These are phyloP conservation scores for Platerodrilus igneus DNA, from an alignment of 2,888 invertebrate genomes.

Conservation along the genomic window DNA sequence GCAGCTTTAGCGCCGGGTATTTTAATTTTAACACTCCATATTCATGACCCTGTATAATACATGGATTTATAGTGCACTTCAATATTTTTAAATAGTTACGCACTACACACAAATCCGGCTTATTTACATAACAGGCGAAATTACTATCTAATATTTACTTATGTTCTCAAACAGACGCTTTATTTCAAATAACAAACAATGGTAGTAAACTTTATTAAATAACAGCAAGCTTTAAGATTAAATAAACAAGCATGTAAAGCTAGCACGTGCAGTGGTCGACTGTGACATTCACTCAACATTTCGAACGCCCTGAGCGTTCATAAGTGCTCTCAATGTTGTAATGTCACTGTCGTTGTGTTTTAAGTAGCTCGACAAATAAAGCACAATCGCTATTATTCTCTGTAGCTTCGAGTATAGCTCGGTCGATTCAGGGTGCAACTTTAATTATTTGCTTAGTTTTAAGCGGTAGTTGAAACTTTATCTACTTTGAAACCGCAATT, in stretches of 20 bases:
- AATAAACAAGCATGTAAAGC: conserved; percentile 24
- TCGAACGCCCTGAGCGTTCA: conserved; percentile 23
- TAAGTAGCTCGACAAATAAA: conserved; percentile 31
- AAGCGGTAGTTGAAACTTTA: no score
- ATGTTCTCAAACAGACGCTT: conserved; percentile 13
- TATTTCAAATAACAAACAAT: conserved; percentile 18
- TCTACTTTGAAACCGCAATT: no score
- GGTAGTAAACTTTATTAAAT: conserved; percentile 23
- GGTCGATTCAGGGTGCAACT: no score
- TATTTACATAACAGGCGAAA: background rate
- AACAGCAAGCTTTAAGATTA: conserved; percentile 30
- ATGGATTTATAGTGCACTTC: conserved; percentile 39
- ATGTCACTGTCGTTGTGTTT: conserved; percentile 31
- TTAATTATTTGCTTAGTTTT: no score
- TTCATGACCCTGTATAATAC: conserved; percentile 47
- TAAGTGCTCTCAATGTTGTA: conserved; percentile 25
- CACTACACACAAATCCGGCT: background rate
- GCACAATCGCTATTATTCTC: no score
- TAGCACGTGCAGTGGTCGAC: conserved; percentile 29
- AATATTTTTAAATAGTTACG: conserved; percentile 15
- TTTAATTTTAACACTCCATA: conserved; percentile 48
- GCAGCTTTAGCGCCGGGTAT: conserved; percentile 39
- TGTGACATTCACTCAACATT: conserved; percentile 26
- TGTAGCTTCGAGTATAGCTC: no score
- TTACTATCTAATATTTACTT: conserved; percentile 11